These are phyloP conservation scores for Drosophila saltans DNA, from an alignment of 1,140 invertebrate species.

Conservation along the genomic window DNA sequence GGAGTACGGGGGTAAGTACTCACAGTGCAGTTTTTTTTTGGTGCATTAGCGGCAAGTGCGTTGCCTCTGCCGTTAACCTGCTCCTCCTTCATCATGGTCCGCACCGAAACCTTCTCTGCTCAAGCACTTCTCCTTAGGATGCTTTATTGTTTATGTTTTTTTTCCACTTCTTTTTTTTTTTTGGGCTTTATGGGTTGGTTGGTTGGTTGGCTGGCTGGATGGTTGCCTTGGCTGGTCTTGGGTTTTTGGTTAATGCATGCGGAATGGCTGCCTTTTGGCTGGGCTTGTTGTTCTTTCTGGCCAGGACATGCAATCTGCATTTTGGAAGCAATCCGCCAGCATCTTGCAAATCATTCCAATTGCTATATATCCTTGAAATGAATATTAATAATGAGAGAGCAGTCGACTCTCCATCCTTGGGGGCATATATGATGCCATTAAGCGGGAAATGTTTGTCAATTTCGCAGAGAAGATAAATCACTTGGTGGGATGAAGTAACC, in stretches of 20 bases:
- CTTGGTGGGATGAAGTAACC: background rate
- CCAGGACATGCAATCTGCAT: slow-evolving; percentile 72
- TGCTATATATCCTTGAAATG: slow-evolving; percentile 61
- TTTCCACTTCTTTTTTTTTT: slow-evolving; percentile 41
- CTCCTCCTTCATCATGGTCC: background rate
- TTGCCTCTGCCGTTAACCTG: slow-evolving; percentile 27
- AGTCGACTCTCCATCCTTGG: slow-evolving; percentile 19
- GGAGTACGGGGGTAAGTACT: slow-evolving; percentile 19
- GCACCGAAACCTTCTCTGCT: background rate
- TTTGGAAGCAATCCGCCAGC: slow-evolving; percentile 20
- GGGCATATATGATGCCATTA: slow-evolving; percentile 68
- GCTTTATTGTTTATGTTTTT: slow-evolving; percentile 73
- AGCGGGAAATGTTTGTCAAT: slow-evolving; percentile 67
- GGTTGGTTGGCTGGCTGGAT: slow-evolving; percentile 24
- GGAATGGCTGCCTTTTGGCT: slow-evolving; percentile 24
- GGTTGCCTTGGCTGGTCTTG: slow-evolving; percentile 2
- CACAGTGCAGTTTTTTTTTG: slow-evolving; percentile 63
- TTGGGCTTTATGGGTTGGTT: slow-evolving; percentile 42
- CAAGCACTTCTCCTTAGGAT: slow-evolving; percentile 33
- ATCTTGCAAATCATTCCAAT: slow-evolving; percentile 61
- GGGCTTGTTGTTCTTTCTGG: slow-evolving; percentile 42
- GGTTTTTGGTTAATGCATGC: slow-evolving; percentile 59
- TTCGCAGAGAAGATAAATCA: slow-evolving; percentile 61
- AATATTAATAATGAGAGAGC: slow-evolving; percentile 67
- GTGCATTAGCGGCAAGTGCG: slow-evolving; percentile 70